Evolutionary conservation across 2,888 invertebrate genomes (phyloP), one percentile per base, ranked within the genome.

Genomic region (Monoplex corrugatus): DNA sequence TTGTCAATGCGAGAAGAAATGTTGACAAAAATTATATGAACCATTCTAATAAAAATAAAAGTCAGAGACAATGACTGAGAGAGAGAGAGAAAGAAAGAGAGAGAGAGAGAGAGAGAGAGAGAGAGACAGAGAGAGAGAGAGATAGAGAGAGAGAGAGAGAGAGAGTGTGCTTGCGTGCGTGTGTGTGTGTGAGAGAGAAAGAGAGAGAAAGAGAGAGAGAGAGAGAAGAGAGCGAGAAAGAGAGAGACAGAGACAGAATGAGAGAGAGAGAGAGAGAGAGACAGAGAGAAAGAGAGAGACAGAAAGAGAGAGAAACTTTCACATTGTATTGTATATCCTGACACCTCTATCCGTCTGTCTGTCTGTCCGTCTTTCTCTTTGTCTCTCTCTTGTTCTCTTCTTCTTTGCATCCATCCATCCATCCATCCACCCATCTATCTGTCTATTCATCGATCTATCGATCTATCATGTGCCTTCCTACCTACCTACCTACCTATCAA

Each of bases 101-200:
- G 57, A 57, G 57, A 57, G 57, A 57, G 57, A 57, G 57, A 80
- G 80, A 35, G 38, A 80, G 40, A 80, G 40, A 10, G 80, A 38
- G 45, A 8, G 83, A 23, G 83, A 44, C 8, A 44, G 44, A 50
- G 57, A 84, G 57, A 57, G 57, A 50, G 84, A 84, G 57, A 57
- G 84, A 84, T 50, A 84, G 84, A 57, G 57, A 84, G 57, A 84
- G 84, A 44, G 84, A 57, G n/a, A 57, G 57, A n/a, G 50, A 13
- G 32, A 32, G 57, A 45, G n/a, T n/a, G n/a, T n/a, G n/a, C n/a
- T n/a, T n/a, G n/a, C n/a, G n/a, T n/a, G n/a, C n/a, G n/a, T n/a
- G n/a, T n/a, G n/a, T 13, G 57, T 16, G 13, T 13, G 57, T 16
- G 38, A 40, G 78, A 35, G 38, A 78, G 72, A 19, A 28, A 72